Evolutionary conservation across 2,888 invertebrate genomes (phyloP).

Genomic region (Therioaphis trifolii): DNA sequence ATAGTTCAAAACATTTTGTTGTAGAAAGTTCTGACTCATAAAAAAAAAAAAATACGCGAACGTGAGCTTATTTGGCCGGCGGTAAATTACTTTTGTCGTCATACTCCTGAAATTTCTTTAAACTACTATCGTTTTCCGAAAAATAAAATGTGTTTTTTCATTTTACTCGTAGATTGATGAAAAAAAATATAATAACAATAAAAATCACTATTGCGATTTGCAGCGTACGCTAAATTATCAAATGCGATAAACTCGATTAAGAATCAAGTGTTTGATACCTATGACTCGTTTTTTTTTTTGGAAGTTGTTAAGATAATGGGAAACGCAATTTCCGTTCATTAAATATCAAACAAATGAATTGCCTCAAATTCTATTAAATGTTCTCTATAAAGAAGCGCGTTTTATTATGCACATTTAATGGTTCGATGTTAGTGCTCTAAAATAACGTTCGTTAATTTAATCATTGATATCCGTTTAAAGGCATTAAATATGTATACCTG

Average conservation of each 20-base stretch:
- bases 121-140: too few relatives aligned
- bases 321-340: conserved; percentile 11
- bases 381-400: conserved; percentile 28
- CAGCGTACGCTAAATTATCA: background rate
- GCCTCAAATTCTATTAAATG: background rate
- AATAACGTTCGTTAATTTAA: conserved; percentile 37
- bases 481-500: background rate
- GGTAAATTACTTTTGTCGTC: too few relatives aligned
- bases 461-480: conserved; percentile 25
- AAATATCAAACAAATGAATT: conserved; percentile 31
- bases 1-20: too few relatives aligned
- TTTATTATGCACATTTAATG: conserved; percentile 47
- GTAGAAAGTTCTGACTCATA: too few relatives aligned
- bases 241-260: background rate
- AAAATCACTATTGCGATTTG: too few relatives aligned
- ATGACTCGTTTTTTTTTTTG: background rate
- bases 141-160: too few relatives aligned
- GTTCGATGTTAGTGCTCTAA: background rate
- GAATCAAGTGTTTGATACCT: background rate
- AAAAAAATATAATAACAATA: too few relatives aligned
- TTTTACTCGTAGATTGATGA: too few relatives aligned
- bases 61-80: too few relatives aligned
- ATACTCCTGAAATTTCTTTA: too few relatives aligned
- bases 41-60: too few relatives aligned
- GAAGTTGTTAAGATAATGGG: conserved; percentile 3